Conservation (phyloP, 2,888 invertebrate species). For the Anthophora plumipes region DNA sequence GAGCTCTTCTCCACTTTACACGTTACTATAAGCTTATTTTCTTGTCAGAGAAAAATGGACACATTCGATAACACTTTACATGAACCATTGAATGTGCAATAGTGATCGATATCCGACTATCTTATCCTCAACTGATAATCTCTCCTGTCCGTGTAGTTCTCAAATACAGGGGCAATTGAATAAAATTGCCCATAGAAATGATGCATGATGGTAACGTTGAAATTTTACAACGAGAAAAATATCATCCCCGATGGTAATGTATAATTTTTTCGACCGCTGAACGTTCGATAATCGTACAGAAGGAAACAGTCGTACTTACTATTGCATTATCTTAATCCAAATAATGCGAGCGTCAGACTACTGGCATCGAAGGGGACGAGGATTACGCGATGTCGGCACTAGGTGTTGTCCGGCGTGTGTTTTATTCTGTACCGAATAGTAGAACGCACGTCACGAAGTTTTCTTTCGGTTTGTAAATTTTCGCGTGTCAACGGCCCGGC, state of each 20-base stretch:
- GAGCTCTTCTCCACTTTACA: background rate
- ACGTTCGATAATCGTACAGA: slow-evolving; percentile 40
- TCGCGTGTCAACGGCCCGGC: slow-evolving; percentile 66
- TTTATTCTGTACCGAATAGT: slow-evolving; percentile 27
- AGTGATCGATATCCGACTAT: background rate
- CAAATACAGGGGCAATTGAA: background rate
- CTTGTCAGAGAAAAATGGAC: background rate
- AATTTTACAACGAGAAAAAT: background rate
- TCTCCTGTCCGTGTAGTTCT: background rate
- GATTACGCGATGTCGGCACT: slow-evolving; percentile 48
- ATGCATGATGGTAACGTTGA: background rate
- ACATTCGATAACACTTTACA: background rate
- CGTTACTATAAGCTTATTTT: background rate
- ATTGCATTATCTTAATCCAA: slow-evolving; percentile 68
- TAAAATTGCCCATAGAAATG: background rate
- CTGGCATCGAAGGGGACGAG: slow-evolving; percentile 47
- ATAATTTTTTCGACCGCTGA: background rate
- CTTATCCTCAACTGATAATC: background rate
- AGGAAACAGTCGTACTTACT: slow-evolving; percentile 59
- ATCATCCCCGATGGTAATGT: background rate
- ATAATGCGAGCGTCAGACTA: slow-evolving; percentile 54
- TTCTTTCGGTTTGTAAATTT: slow-evolving; percentile 18
- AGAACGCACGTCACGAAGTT: slow-evolving; percentile 18
- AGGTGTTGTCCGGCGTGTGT: slow-evolving; percentile 27
- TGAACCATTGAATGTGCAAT: background rate